phyloP scores from a whole-genome alignment of 2,797 vertebrate species.

The Lutjanus campechanus region DNA sequence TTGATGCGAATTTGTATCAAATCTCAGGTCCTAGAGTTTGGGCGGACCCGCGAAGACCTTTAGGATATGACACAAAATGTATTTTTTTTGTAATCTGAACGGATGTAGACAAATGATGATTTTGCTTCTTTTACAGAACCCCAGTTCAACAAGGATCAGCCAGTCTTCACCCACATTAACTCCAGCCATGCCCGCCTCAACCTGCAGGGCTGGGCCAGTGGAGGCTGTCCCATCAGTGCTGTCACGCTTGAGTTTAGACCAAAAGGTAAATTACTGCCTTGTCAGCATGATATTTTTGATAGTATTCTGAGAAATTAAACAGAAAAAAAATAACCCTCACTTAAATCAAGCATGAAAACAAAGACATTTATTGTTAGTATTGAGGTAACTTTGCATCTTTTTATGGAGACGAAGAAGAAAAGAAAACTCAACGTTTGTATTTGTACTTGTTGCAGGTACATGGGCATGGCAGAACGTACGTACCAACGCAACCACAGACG shows the following conservation, averaged over 20 bases:
- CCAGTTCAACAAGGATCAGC: conserved; percentile 98
- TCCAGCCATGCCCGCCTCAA: conserved; percentile 96
- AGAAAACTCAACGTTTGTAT: not conserved
- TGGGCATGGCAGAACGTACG: conserved; percentile 96
- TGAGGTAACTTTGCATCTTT: not conserved
- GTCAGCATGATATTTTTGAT: not conserved
- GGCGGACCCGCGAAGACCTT: too few species aligned
- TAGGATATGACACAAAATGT: not conserved
- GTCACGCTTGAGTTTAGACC: conserved; percentile 95
- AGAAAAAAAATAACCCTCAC: not conserved
- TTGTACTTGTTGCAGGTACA: conserved; percentile 79
- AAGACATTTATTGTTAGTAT: not conserved
- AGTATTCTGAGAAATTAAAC: not conserved
- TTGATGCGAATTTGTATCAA: too few species aligned
- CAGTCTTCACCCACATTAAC: conserved; percentile 98
- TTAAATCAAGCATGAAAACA: not conserved
- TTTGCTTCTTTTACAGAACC: conserved; percentile 85
- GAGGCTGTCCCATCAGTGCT: conserved; percentile 95
- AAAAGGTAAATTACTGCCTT: conserved; percentile 80
- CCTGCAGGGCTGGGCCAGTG: conserved; percentile 97
- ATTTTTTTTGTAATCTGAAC: not conserved
- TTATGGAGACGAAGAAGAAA: not conserved
- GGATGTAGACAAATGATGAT: not conserved
- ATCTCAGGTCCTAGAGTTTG: too few species aligned
- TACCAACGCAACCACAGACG: conserved; percentile 93